These are phyloP conservation scores for Melanocharis versteri DNA, from an alignment of 2,113 vertebrate species.

Conservation along the genomic window DNA sequence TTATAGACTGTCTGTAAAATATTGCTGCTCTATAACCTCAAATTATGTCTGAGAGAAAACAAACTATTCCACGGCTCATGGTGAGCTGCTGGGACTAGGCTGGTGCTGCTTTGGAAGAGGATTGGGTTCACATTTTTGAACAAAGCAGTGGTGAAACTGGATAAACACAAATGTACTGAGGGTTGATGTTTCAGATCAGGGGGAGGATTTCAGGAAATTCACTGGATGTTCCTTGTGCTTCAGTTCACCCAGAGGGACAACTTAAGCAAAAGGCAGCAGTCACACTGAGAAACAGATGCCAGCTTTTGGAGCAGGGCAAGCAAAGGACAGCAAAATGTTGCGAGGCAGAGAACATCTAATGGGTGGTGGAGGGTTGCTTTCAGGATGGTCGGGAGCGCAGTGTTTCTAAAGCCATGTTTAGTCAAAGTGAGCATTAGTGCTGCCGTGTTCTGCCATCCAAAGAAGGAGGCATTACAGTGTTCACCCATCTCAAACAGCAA, in stretches of 20 bases:
- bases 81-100: not conserved
- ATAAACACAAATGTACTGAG: not conserved
- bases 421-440: not conserved
- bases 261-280: not conserved
- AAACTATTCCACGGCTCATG: not conserved
- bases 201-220: not conserved
- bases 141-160: not conserved
- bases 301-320: not conserved
- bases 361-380: not conserved
- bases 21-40: not conserved
- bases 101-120: not conserved
- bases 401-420: not conserved
- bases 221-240: not conserved
- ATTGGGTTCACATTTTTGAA: not conserved
- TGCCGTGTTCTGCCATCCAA: not conserved
- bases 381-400: accelerated
- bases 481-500: not conserved
- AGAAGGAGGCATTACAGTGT: not conserved
- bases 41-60: not conserved
- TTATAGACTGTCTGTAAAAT: not conserved
- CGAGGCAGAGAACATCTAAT: not conserved
- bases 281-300: not conserved
- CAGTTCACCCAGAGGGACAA: not conserved
- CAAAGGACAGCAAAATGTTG: not conserved
- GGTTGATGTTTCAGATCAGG: not conserved